phyloP scores from a whole-genome alignment of 1,140 invertebrate species.

The Penaeus japonicus region DNA sequence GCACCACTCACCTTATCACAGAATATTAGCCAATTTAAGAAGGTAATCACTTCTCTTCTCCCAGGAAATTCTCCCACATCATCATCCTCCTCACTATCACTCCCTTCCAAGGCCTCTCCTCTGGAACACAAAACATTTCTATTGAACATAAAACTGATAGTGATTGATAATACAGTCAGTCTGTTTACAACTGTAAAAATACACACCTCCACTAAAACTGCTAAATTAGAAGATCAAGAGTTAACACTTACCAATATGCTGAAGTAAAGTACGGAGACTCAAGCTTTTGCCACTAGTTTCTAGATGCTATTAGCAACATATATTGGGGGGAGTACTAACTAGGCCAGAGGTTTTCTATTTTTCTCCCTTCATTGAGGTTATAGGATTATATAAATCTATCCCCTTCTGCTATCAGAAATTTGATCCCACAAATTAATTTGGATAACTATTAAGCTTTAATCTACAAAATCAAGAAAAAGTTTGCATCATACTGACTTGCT shows the following conservation, averaged over 20 bases:
- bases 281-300: too few relatives aligned
- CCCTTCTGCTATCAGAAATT: not conserved
- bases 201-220: too few relatives aligned
- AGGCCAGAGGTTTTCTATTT: not conserved
- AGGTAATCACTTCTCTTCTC: conserved; percentile 45
- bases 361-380: not conserved
- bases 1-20: conserved; percentile 53
- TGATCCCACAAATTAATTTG: not conserved
- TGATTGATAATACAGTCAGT: not conserved
- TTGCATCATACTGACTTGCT: not conserved
- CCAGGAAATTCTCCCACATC: conserved; percentile 55
- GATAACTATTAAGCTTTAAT: too few relatives aligned
- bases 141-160: not conserved
- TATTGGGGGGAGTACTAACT: too few relatives aligned
- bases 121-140: not conserved
- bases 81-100: conserved; percentile 55
- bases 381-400: too few relatives aligned
- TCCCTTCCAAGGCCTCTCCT: not conserved
- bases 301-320: too few relatives aligned
- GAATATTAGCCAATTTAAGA: conserved; percentile 52
- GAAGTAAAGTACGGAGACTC: too few relatives aligned
- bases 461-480: not conserved
- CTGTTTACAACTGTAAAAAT: too few relatives aligned
- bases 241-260: too few relatives aligned
- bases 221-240: too few relatives aligned